Conservation (phyloP, 1,140 invertebrate genomes). For the Microplitis mediator region DNA sequence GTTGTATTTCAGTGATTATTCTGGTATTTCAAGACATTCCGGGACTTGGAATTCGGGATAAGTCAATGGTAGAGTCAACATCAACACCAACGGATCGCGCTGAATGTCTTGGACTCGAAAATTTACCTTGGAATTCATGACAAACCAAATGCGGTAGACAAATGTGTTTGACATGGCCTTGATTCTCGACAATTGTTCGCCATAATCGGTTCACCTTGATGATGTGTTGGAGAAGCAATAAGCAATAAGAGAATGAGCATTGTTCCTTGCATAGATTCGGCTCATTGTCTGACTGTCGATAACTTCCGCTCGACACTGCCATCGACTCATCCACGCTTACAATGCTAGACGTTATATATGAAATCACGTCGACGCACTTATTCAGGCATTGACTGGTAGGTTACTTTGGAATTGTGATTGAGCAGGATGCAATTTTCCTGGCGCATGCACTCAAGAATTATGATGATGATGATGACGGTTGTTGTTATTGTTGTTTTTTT, state of each 20-base stretch:
- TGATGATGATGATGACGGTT: too few species aligned
- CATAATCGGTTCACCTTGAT: conserved; percentile 41
- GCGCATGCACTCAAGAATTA: too few species aligned
- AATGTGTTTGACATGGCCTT: background rate
- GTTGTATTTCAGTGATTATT: background rate
- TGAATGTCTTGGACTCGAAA: background rate
- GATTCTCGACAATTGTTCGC: conserved; percentile 26
- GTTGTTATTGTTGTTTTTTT: too few species aligned
- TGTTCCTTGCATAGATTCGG: conserved; percentile 48
- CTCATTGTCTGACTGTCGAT: conserved; percentile 47
- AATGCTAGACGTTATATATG: background rate
- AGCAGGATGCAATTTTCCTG: too few species aligned
- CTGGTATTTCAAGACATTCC: background rate
- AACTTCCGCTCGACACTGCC: conserved; percentile 39
- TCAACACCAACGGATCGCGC: background rate
- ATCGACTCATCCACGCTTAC: background rate
- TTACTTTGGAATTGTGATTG: too few species aligned
- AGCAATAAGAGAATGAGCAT: conserved; percentile 32
- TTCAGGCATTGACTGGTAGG: too few species aligned
- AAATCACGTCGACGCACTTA: too few species aligned
- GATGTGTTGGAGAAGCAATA: background rate
- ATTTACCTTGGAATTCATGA: background rate
- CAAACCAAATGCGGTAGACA: background rate
- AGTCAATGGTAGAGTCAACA: background rate
- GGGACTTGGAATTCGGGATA: conserved; percentile 1